Evolutionary conservation across 2,888 invertebrate species (phyloP).

Genomic region (Pseudeuparius sepicola): DNA sequence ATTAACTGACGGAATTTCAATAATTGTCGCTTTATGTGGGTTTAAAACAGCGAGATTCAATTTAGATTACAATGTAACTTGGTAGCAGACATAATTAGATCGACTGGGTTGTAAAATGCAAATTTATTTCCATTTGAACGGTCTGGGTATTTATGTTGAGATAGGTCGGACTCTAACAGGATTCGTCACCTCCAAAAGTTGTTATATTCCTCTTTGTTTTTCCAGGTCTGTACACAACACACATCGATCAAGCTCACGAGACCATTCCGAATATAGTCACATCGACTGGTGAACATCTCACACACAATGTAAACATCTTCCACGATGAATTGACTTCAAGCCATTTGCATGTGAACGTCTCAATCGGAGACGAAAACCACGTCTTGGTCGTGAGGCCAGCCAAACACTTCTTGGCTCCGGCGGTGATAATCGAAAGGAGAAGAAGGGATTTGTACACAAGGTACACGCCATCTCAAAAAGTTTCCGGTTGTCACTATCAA

Average conservation of each 20-base stretch:
- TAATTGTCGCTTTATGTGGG: too few species aligned
- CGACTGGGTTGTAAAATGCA: too few species aligned
- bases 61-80: too few species aligned
- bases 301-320: slow-evolving; percentile 41
- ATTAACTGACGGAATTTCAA: too few species aligned
- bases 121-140: too few species aligned
- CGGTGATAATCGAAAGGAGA: slow-evolving; percentile 63
- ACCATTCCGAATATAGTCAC: slow-evolving; percentile 53
- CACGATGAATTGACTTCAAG: slow-evolving; percentile 43
- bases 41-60: too few species aligned
- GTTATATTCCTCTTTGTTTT: too few species aligned
- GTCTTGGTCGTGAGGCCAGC: slow-evolving; percentile 45
- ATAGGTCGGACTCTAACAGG: too few species aligned
- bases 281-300: slow-evolving; percentile 39
- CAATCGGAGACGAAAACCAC: slow-evolving; percentile 35
- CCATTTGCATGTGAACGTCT: slow-evolving; percentile 43
- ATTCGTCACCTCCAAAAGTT: too few species aligned
- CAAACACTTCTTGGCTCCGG: slow-evolving; percentile 56
- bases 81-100: too few species aligned
- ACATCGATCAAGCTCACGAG: slow-evolving; percentile 46
- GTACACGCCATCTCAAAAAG: slow-evolving; percentile 40
- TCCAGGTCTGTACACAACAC: slow-evolving; percentile 42
- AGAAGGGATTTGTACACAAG: slow-evolving; percentile 45
- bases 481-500: slow-evolving; percentile 66
- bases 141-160: too few species aligned